phyloP scores from a whole-genome alignment of 1,140 invertebrate genomes.

The Cylas formicarius region DNA sequence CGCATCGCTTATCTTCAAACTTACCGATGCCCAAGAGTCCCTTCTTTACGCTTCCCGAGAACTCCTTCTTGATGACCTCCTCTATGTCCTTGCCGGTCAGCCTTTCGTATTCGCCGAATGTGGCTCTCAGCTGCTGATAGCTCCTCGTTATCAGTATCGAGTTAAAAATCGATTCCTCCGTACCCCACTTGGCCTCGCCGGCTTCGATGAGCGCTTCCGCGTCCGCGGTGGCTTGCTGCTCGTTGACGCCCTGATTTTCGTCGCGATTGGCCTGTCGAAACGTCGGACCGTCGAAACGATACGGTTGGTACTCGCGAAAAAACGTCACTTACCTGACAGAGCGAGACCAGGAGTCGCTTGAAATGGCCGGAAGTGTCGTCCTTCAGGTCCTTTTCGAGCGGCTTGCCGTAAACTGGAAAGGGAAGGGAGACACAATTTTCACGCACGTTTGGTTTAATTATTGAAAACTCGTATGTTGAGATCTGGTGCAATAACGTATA shows the following conservation, averaged over 20 bases:
- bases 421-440: no score
- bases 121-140: constrained; percentile 71
- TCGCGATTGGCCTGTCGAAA: constrained; percentile 59
- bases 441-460: no score
- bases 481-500: neutral
- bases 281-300: neutral
- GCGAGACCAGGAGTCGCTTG: constrained; percentile 78
- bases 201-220: constrained; percentile 63
- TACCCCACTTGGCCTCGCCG: constrained; percentile 76
- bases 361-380: constrained; percentile 91
- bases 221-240: constrained; percentile 58
- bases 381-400: constrained; percentile 80
- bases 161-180: constrained; percentile 81
- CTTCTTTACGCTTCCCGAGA: constrained; percentile 76
- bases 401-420: constrained; percentile 70
- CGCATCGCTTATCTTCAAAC: constrained; percentile 32
- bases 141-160: constrained; percentile 71
- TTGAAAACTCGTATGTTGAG: neutral
- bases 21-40: constrained; percentile 81
- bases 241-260: constrained; percentile 65
- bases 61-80: constrained; percentile 79
- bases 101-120: constrained; percentile 73
- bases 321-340: constrained; percentile 51
- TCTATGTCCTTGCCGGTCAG: constrained; percentile 74
- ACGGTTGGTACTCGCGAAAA: neutral